phyloP scores from a whole-genome alignment of 2,888 invertebrate genomes.

The Pyrrhosoma nymphula region DNA sequence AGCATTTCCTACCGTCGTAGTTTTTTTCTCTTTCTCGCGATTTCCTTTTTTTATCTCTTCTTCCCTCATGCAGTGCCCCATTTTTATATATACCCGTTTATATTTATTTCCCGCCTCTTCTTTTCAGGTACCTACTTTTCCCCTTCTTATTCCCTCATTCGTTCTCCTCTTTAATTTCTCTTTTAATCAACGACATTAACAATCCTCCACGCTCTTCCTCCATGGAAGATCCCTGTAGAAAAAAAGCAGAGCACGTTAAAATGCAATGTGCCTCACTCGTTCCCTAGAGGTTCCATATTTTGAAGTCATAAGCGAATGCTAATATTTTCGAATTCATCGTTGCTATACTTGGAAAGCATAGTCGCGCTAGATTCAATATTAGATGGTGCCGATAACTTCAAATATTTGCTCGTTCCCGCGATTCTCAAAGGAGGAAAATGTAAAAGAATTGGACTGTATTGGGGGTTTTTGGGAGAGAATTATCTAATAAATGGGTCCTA shows the following conservation, averaged over 20 bases:
- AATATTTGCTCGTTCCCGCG: too few relatives aligned
- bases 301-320: too few relatives aligned
- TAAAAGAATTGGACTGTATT: too few relatives aligned
- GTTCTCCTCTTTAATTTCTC: background rate
- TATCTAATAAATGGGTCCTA: too few relatives aligned
- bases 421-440: too few relatives aligned
- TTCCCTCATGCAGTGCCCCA: background rate
- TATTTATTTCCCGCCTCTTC: constrained; percentile 13
- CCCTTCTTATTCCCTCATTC: background rate
- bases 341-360: too few relatives aligned
- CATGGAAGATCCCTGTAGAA: background rate
- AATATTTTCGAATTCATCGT: too few relatives aligned
- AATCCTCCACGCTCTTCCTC: background rate
- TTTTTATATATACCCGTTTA: background rate
- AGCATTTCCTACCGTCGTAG: background rate
- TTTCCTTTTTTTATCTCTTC: background rate
- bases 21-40: background rate
- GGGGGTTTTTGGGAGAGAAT: too few relatives aligned
- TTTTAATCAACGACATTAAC: background rate
- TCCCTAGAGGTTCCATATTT: too few relatives aligned
- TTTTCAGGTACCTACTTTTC: background rate
- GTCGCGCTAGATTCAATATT: too few relatives aligned
- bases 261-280: background rate
- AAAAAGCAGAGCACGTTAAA: background rate
- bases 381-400: too few relatives aligned